Base-by-base conservation (phyloP, 2,888 invertebrate species). In the Tipula lateralis region DNA sequence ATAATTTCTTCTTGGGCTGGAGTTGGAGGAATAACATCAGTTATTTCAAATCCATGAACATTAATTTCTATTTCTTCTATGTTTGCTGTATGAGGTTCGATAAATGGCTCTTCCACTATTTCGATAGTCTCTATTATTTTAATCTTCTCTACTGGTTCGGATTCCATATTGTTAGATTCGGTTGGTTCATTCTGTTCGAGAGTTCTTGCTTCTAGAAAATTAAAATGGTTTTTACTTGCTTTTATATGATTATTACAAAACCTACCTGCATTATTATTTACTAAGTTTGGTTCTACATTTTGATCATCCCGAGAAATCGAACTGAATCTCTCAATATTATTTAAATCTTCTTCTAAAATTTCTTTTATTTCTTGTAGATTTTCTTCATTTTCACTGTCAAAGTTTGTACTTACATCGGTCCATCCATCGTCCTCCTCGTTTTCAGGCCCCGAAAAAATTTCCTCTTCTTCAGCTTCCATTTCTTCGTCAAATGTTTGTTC, bases 131-230 rank as follows among this genome's bases (percentile, higher is more conserved):
- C 30, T 24, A 19, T 30, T 24, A n/a, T 13, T 81, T 80, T 19
- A 83, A 90, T 87, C 83, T 88, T 89, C 1, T 86, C 88, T 84
- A 90, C 89, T 19, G 89, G 88, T n/a, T 90, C 90, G 1, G 86
- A 88, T 34, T 90, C 87, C 9, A 89, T 88, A 44, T 88, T 88
- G 24, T 82, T 66, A 24, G 19, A 12, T 84, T 84, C 84, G 24
- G 24, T 39, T 19, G 16, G 36, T 5, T 84, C 84, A 36, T 16
- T 6, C 39, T 39, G 39, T 3, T 84, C 39, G 6, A 19, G 9
- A 9, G 19, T 83, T 34, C 1, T 82, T 3, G 82, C 29, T 29
- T 32, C 32, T 32, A 32, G 9, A 39, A 39, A 39, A 32, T 5
- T 5, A 32, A 7, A 32, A 39, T 39, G n/a, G 13, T 13, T 39